Evolutionary conservation across 2,797 vertebrate species (phyloP).

Genomic region (Coreius guichenoti): DNA sequence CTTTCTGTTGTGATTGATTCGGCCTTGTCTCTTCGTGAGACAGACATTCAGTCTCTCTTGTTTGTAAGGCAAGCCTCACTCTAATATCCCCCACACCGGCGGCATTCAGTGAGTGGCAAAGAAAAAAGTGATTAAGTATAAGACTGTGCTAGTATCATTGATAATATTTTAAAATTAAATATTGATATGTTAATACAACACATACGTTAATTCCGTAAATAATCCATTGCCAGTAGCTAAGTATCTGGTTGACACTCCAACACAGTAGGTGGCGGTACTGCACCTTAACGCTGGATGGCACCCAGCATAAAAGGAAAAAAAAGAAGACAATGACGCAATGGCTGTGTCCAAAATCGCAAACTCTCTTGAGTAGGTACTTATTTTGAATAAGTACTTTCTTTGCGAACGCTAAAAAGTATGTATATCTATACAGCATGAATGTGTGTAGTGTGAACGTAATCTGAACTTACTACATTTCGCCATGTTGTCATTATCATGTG

Average conservation of each 20-base stretch:
- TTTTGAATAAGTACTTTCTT: too few relatives aligned
- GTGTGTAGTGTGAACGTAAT: too few relatives aligned
- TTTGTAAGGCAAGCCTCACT: neutral
- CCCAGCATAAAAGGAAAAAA: neutral
- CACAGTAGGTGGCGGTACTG: neutral
- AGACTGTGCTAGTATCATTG: neutral
- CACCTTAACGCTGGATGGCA: neutral
- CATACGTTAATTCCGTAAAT: neutral
- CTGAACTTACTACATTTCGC: neutral
- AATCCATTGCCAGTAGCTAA: neutral
- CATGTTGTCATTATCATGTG: neutral
- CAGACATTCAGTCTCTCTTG: slow-evolving; percentile 18
- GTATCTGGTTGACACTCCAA: neutral
- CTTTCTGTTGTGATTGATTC: slow-evolving; percentile 14
- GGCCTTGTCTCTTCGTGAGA: slow-evolving; percentile 19
- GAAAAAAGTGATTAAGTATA: slow-evolving; percentile 3
- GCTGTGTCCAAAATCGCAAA: neutral
- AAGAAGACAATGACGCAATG: neutral
- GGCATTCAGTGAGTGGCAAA: neutral
- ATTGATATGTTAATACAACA: neutral
- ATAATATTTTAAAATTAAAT: neutral
- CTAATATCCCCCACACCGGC: neutral
- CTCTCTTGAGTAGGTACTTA: too few relatives aligned
- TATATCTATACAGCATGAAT: too few relatives aligned
- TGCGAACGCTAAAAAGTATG: too few relatives aligned